These are phyloP conservation scores for Meteorus colon DNA, from an alignment of 2,888 invertebrate genomes.

Conservation along the genomic window DNA sequence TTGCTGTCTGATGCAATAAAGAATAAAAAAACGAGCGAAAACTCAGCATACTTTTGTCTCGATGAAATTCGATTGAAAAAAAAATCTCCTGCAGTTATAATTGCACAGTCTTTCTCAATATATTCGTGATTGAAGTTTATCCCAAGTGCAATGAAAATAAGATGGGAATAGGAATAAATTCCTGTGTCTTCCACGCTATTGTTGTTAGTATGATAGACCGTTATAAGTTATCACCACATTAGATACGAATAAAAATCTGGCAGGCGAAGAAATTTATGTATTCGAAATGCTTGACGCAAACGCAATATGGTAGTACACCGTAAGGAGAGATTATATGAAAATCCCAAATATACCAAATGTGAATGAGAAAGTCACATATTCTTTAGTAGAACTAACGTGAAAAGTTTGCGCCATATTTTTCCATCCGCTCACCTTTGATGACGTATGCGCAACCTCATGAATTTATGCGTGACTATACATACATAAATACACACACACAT, in stretches of 20 bases:
- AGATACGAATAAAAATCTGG: constrained; percentile 48
- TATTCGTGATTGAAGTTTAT: no score
- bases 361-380: constrained; percentile 53
- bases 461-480: constrained; percentile 42
- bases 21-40: no score
- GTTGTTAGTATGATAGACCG: no score
- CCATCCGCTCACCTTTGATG: constrained; percentile 41
- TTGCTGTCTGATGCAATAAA: no score
- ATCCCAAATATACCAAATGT: constrained; percentile 56
- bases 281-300: constrained; percentile 26
- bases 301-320: constrained; percentile 39
- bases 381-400: constrained; percentile 37
- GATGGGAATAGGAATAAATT: no score
- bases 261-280: not conserved
- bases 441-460: constrained; percentile 44
- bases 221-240: constrained; percentile 29
- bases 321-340: constrained; percentile 58
- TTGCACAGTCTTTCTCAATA: no score
- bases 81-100: no score
- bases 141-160: no score
- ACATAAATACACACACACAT: not conserved
- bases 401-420: constrained; percentile 41
- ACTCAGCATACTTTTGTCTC: no score
- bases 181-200: no score
- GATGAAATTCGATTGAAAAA: no score